phyloP scores from a whole-genome alignment of 2,888 invertebrate genomes.

The Ellobium chinense region DNA sequence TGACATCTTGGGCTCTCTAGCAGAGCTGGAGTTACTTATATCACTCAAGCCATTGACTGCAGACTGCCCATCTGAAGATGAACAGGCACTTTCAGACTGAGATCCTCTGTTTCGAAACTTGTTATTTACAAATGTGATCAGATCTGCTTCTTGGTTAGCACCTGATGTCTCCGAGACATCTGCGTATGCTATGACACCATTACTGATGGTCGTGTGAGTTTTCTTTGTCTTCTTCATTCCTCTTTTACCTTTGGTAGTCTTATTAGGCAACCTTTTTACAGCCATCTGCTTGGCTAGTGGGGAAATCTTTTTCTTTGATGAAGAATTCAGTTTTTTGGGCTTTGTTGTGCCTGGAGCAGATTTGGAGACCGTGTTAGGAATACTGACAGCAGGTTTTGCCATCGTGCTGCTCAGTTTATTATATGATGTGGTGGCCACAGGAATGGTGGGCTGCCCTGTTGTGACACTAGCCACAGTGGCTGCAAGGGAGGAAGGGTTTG shows the following conservation, averaged over 20 bases:
- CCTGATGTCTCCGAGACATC: conserved; percentile 32
- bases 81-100: background rate
- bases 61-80: conserved; percentile 9
- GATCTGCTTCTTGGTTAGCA: conserved; percentile 32
- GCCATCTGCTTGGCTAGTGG: background rate
- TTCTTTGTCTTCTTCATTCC: background rate
- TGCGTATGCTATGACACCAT: conserved; percentile 32
- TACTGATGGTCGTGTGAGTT: background rate
- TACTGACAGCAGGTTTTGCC: background rate
- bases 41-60: conserved; percentile 7
- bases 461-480: conserved; percentile 59
- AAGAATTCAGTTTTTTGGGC: background rate
- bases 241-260: background rate
- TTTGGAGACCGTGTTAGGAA: background rate
- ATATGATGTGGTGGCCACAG: conserved; percentile 8
- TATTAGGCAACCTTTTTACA: background rate
- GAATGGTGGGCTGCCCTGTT: conserved; percentile 68
- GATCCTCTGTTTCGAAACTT: conserved; percentile 7
- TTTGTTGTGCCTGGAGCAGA: background rate
- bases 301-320: background rate
- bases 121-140: conserved; percentile 31
- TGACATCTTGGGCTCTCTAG: conserved; percentile 6
- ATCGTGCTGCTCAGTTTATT: background rate
- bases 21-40: conserved; percentile 23
- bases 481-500: conserved; percentile 33